A percentile compares a stretch with the other conserved stretches of the same genome.
Evolutionary conservation across 2,113 vertebrate genomes (phyloP).

Genomic region (Bucco capensis): DNA sequence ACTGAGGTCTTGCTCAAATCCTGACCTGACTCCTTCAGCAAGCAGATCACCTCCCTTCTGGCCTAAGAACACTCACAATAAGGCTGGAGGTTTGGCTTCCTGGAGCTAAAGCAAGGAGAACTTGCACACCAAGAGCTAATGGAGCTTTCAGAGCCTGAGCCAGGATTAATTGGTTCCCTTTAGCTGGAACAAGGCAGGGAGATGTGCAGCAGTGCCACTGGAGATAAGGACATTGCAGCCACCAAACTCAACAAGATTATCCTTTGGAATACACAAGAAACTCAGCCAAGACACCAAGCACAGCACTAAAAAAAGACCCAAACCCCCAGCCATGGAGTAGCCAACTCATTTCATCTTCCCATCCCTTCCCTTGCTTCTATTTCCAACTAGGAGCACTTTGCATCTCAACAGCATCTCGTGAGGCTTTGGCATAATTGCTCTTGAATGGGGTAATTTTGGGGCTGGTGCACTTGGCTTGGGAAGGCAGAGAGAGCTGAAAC

Average conservation of each 20-base stretch:
- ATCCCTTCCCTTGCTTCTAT: neutral
- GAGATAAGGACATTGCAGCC: neutral
- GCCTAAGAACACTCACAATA: neutral
- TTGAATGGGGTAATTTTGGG: conserved; percentile 57
- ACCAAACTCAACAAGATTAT: neutral
- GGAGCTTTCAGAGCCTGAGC: neutral
- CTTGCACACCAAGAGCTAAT: neutral
- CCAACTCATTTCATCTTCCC: neutral
- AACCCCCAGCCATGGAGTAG: neutral
- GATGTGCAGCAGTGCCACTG: neutral
- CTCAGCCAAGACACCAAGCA: neutral
- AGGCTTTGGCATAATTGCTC: conserved; percentile 62
- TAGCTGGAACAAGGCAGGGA: neutral
- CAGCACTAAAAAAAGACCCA: neutral
- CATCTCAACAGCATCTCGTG: conserved; percentile 54
- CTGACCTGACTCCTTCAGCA: no score
- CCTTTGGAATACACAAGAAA: neutral
- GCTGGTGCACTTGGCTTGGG: conserved; percentile 12
- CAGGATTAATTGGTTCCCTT: neutral
- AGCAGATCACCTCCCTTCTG: no score
- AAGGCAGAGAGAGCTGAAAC: conserved; percentile 10
- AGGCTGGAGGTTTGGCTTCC: neutral
- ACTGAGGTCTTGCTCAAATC: no score
- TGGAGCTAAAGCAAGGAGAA: no score
- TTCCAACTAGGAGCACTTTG: conserved; percentile 44